Percentiles rank a stretch among this genome's conserved stretches.
Conservation (phyloP, 2,113 vertebrate genomes). For the Rhea americana region DNA sequence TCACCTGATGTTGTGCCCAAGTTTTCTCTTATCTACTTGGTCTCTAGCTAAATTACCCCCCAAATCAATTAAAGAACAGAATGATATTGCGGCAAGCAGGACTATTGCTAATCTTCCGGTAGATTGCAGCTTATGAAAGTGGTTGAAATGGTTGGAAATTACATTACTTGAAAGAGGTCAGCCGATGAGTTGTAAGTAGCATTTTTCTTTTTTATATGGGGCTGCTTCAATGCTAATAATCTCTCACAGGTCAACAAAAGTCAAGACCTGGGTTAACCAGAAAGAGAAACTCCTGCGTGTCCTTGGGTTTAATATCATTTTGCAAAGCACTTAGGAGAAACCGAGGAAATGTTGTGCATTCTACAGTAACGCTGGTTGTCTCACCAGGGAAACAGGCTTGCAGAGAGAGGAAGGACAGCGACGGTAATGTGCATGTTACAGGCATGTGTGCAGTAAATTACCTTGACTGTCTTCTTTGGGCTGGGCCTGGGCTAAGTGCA, state of each 20-base stretch:
- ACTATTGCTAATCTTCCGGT: neutral
- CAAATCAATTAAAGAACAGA: neutral
- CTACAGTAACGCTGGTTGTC: neutral
- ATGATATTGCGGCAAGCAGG: neutral
- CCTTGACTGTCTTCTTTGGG: neutral
- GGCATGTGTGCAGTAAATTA: conserved; percentile 28
- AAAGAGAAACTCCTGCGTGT: conserved; percentile 21
- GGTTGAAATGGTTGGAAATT: conserved; percentile 29
- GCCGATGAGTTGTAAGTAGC: neutral
- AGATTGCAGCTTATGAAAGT: neutral
- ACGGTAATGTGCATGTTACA: conserved; percentile 5
- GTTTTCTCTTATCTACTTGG: neutral
- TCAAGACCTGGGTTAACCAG: conserved; percentile 48
- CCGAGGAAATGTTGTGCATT: neutral
- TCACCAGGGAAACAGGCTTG: neutral
- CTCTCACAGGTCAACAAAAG: conserved; percentile 34
- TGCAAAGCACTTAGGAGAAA: neutral
- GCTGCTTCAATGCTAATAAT: neutral
- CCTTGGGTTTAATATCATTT: neutral
- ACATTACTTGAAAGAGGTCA: neutral
- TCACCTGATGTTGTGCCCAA: neutral
- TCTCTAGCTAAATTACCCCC: conserved; percentile 9
- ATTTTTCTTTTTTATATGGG: neutral
- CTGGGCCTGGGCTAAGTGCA: conserved; percentile 18
- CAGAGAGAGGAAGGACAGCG: neutral